Percentiles rank a stretch among this genome's conserved stretches.
Conservation (phyloP, 2,888 invertebrate genomes). For the Lepidochitona cinerea region DNA sequence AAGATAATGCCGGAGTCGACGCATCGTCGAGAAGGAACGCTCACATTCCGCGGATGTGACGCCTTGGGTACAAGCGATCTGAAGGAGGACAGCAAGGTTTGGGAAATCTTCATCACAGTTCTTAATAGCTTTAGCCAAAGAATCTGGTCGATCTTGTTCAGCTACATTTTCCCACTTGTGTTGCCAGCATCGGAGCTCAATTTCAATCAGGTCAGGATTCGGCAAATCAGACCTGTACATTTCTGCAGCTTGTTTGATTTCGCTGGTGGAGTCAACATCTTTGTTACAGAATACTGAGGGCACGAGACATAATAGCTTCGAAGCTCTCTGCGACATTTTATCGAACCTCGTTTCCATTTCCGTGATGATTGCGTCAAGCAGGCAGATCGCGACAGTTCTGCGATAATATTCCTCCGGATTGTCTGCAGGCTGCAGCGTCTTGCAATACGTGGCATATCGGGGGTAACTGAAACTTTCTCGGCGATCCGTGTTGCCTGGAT, state of each 20-base stretch:
- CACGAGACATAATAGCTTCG: too few species aligned
- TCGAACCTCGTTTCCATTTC: background rate
- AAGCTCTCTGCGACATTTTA: too few species aligned
- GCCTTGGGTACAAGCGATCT: background rate
- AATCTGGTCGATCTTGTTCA: background rate
- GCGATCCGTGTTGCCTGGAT: background rate
- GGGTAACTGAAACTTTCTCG: background rate
- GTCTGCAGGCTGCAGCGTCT: too few species aligned
- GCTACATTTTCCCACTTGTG: background rate
- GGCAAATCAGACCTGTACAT: background rate
- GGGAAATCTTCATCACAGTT: background rate
- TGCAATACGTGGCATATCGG: background rate
- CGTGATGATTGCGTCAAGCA: background rate
- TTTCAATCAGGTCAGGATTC: background rate
- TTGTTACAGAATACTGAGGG: background rate
- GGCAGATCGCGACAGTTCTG: background rate
- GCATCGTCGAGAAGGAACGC: conserved; percentile 3
- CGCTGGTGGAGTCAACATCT: background rate
- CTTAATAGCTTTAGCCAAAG: background rate
- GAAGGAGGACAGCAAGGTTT: conserved; percentile 1
- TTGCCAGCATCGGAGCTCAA: background rate
- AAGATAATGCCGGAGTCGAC: background rate
- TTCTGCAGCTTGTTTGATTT: background rate
- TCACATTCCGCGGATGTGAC: conserved; percentile 2
- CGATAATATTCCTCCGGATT: background rate